Conservation (phyloP, 2,113 vertebrate species). For the Ctenomys sociabilis region DNA sequence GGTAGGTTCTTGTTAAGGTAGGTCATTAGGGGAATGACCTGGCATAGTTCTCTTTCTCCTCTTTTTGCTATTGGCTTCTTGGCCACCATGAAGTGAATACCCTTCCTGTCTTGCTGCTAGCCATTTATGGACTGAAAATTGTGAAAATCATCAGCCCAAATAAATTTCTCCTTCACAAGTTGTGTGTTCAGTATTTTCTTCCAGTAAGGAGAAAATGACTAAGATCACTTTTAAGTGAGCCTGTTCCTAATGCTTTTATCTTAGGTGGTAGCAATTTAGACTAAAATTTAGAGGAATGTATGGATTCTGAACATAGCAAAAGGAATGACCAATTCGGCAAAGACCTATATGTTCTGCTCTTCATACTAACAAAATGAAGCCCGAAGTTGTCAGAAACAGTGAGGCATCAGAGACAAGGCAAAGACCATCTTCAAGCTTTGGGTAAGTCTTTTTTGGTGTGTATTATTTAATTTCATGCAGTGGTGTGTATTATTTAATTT, state of each 20-base stretch:
- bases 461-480: slow-evolving; percentile 42
- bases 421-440: background rate
- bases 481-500: slow-evolving; percentile 18
- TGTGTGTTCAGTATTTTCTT: background rate
- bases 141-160: background rate
- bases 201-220: background rate
- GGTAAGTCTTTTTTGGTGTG: background rate
- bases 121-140: background rate
- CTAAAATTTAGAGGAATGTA: background rate
- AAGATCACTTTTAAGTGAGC: background rate
- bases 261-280: background rate
- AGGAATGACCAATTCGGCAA: slow-evolving; percentile 37
- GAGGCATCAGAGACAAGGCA: slow-evolving; percentile 14
- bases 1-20: background rate
- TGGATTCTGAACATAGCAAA: background rate
- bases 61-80: background rate
- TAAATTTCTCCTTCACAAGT: background rate
- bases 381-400: slow-evolving; percentile 10
- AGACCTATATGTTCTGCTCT: background rate
- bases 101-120: background rate
- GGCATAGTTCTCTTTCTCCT: background rate
- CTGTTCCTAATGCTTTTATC: background rate
- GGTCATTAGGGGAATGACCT: background rate
- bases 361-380: background rate
- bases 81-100: background rate